A percentile compares a stretch with the other conserved stretches of the same genome.
phyloP scores from a whole-genome alignment of 2,113 vertebrate species.

The Dicerorhinus sumatrensis region DNA sequence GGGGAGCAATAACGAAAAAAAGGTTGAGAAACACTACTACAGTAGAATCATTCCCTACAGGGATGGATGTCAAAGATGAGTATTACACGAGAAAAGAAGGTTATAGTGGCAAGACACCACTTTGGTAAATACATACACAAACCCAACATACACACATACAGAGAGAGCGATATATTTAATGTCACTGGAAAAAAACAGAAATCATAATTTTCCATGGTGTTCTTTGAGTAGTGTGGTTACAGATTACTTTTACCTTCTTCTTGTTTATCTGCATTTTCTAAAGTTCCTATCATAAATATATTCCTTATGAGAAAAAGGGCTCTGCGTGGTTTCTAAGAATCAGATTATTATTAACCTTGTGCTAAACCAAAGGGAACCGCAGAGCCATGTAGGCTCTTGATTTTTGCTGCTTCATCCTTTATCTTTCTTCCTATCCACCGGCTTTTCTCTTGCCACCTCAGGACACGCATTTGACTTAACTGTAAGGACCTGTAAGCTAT shows the following conservation, averaged over 20 bases:
- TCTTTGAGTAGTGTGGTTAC: not conserved
- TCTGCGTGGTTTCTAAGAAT: not conserved
- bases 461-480: no score
- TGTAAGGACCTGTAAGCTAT: no score
- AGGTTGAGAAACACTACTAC: not conserved
- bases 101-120: accelerated
- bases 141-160: not conserved
- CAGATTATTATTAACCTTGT: not conserved
- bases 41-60: not conserved
- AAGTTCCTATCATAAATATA: not conserved
- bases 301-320: not conserved
- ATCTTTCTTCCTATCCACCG: not conserved
- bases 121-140: not conserved
- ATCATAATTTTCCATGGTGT: not conserved
- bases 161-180: not conserved
- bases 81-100: not conserved
- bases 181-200: not conserved
- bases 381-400: not conserved
- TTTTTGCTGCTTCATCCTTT: not conserved
- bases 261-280: not conserved
- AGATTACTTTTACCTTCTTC: constrained; percentile 1
- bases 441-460: not conserved
- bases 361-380: not conserved
- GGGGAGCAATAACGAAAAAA: not conserved
- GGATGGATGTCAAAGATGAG: not conserved